A percentile compares a stretch with the other conserved stretches of the same genome.
Conservation (phyloP, 2,113 vertebrate genomes). For the Mormyrus lacerda region DNA sequence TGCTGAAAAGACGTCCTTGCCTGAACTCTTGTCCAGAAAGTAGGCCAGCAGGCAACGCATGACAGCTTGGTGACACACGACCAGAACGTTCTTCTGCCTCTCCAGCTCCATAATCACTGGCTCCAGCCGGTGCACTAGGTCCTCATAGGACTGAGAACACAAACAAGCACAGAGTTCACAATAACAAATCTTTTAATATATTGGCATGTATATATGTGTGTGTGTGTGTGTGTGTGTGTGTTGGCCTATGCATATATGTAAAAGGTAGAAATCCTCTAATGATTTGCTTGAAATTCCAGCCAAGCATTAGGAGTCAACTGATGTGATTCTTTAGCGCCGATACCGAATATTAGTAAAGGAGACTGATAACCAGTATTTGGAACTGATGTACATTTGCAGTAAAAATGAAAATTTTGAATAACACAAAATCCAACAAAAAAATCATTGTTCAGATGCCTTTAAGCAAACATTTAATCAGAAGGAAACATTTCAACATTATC, state of each 20-base stretch:
- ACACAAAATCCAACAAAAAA: no score
- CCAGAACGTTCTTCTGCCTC: background rate
- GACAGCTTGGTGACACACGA: background rate
- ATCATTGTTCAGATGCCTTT: no score
- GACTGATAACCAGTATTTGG: background rate
- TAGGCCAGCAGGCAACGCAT: background rate
- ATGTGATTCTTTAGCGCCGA: background rate
- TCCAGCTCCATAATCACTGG: background rate
- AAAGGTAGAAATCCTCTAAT: background rate
- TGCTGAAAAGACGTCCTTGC: background rate
- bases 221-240: no score
- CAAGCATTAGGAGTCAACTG: background rate
- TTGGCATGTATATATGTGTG: no score
- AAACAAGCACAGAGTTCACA: background rate
- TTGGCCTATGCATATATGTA: background rate
- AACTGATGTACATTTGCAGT: background rate
- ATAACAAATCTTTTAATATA: background rate
- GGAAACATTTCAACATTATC: background rate
- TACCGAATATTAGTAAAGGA: background rate
- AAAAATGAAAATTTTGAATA: no score
- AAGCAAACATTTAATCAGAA: background rate
- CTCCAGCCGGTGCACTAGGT: background rate
- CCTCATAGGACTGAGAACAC: background rate
- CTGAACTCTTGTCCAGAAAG: background rate
- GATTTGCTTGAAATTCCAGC: background rate